Percentiles rank a stretch among this genome's conserved stretches.
phyloP scores from a whole-genome alignment of 2,888 invertebrate genomes.

The Aphidius colemani region DNA sequence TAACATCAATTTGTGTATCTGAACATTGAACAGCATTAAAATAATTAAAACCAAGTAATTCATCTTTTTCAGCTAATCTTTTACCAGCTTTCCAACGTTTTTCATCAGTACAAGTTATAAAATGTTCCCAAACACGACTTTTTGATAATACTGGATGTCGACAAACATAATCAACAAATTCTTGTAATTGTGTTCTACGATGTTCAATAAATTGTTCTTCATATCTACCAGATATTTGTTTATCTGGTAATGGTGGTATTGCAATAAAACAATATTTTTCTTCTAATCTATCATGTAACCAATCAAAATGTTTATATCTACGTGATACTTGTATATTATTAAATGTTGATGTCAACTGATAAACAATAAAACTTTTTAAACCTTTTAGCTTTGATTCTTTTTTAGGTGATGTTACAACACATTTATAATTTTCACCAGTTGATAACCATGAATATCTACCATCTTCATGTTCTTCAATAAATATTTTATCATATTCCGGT shows the following conservation, averaged over 20 bases:
- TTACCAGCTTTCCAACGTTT: conserved; percentile 98
- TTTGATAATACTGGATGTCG: conserved; percentile 92
- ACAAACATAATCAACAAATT: conserved; percentile 96
- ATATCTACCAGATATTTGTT: conserved; percentile 95
- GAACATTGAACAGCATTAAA: conserved; percentile 89
- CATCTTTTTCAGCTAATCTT: conserved; percentile 92
- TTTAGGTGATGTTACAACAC: conserved; percentile 91
- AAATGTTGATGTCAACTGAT: conserved; percentile 93
- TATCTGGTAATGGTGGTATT: conserved; percentile 96
- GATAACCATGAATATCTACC: conserved; percentile 80
- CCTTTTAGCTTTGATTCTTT: conserved; percentile 98
- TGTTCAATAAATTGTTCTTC: conserved; percentile 97
- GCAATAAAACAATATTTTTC: conserved; percentile 95
- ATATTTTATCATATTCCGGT: conserved; percentile 73
- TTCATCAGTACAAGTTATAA: conserved; percentile 95
- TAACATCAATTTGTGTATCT: conserved; percentile 73
- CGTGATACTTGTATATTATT: conserved; percentile 92
- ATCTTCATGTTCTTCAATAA: conserved; percentile 72
- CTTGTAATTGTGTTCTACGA: conserved; percentile 89
- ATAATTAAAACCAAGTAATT: conserved; percentile 86
- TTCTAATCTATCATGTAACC: conserved; percentile 92
- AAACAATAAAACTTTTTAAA: conserved; percentile 96
- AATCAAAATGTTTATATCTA: conserved; percentile 98
- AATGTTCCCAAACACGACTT: conserved; percentile 94
- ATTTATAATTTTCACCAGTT: conserved; percentile 75